Evolutionary conservation across 2,113 vertebrate genomes (phyloP), one percentile per base, ranked within the genome.

Genomic region (Mesoclemmys tuberculata): DNA sequence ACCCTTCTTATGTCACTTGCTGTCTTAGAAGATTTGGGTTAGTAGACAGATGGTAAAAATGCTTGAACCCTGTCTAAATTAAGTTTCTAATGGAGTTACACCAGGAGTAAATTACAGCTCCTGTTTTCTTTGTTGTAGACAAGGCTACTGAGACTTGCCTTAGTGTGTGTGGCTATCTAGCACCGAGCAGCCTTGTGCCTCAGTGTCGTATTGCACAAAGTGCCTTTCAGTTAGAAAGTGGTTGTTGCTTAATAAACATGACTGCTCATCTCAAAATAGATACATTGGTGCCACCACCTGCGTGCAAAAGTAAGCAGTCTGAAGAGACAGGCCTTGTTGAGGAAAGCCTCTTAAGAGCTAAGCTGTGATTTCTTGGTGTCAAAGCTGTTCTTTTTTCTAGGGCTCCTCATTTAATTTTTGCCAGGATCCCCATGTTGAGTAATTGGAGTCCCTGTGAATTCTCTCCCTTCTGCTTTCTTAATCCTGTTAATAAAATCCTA

Each of bases 11-110:
- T 92, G 90, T 94, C 92, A 91, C 94, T 90, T 96, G 87, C 68
- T 88, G 92, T 89, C 95, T 93, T 91, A 86, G 95, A 81, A 84
- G 90, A 1, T 27, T 24, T 11, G 0, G 26, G 2, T 82, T 0
- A 16, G 88, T 90, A 77, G 90, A 71, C 85, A 82, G 82, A 89
- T 95, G 87, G 93, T 87, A 29, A 89, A 93, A 88, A 81, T 61
- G 61, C 8, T 68, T 68, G 61, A 71, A 83, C 38, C 24, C 79
- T 75, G 71, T 52, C 35, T 58, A 88, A 44, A 38, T 82, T 19
- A 82, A 80, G 29, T 87, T 22, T 68, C 0, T 64, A 41, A 8
- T 51, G 82, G 48, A 46, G 52, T 75, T 61, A 27, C 83, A 16
- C 27, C 74, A 86, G 79, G 52, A 77, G n/a, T n/a, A 7, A 0